Base-by-base conservation (phyloP, 1,140 invertebrate species). In the Scylla paramamosain region DNA sequence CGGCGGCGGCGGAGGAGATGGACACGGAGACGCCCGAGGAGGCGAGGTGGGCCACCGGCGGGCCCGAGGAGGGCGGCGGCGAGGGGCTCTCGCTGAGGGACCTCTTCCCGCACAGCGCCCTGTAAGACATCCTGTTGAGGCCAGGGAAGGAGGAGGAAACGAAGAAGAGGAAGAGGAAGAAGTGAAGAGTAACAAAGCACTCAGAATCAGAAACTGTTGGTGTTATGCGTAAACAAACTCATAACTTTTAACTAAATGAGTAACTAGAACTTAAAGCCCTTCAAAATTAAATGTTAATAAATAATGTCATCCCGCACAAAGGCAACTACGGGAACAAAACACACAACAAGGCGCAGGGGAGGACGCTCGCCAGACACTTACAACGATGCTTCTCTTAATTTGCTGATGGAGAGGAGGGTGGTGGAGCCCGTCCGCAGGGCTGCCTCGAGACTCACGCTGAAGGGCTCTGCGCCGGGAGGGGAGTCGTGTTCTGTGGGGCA, bases 31-130 rank as follows among this genome's bases (percentile, higher is more conserved):
- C 90, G 16, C 77, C 46, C 29, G 95, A 92, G 82, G 93, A 59
- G 91, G 84, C 52, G 48, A 93, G 82, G 91, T 91, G 93, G 28
- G 88, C 88, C 32, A 46, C 46, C 32, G 93, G 88, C 10, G 93
- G 93, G 31, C 45, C 59, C 25, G 88, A 94, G 25, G 16, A 45
- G 0, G 95, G 95, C 4, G 95, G 95, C 52, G 95, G 95, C 12
- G 95, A 96, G 2, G 95, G 95, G 32, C 93, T 94, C 93, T 93
- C 92, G 48, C 94, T 93, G 82, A 96, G 29, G 12, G 95, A 48
- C 84, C 95, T 45, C 93, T 94, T 92, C 12, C 91, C 95, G 83
- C 94, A 96, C 86, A 96, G 88, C 67, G 95, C 95, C 92, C 95
- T 96, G 93, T 29, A 88, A 91, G 32, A 52, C n/a, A 32, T 8